phyloP scores from a whole-genome alignment of 2,888 invertebrate genomes.

The Lasius fuliginosus region DNA sequence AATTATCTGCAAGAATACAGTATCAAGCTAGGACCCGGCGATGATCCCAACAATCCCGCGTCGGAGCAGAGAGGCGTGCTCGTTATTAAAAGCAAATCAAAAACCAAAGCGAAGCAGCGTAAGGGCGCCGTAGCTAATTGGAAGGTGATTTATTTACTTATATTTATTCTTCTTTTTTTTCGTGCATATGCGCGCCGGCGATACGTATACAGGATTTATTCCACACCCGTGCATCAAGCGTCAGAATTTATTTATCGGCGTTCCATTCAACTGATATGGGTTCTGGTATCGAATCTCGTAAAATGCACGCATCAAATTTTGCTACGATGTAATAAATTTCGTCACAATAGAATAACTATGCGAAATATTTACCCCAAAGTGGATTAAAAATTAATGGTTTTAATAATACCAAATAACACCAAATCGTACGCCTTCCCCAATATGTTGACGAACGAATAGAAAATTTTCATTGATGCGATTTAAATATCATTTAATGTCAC shows the following conservation, averaged over 20 bases:
- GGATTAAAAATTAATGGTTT: neutral
- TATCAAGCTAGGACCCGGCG: slow-evolving; percentile 95
- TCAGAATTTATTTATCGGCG: slow-evolving; percentile 60
- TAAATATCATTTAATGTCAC: neutral
- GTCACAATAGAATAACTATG: neutral
- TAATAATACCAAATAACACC: neutral
- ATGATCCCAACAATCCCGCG: slow-evolving; percentile 90
- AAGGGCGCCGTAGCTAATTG: slow-evolving; percentile 98
- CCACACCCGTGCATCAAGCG: slow-evolving; percentile 14
- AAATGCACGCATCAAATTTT: slow-evolving; percentile 41
- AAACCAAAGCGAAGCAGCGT: slow-evolving; percentile 97
- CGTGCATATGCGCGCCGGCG: slow-evolving; percentile 11
- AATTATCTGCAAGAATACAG: slow-evolving; percentile 98
- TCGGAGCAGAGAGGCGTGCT: slow-evolving; percentile 97
- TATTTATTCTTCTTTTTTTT: slow-evolving; percentile 26
- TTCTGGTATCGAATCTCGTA: slow-evolving; percentile 37
- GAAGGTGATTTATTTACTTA: slow-evolving; percentile 90
- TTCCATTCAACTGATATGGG: slow-evolving; percentile 50
- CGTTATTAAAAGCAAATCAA: slow-evolving; percentile 99
- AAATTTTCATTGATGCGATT: neutral
- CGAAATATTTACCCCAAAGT: neutral
- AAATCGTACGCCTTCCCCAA: neutral
- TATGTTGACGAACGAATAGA: no score
- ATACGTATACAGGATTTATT: slow-evolving; percentile 37
- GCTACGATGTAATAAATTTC: slow-evolving; percentile 40